Evolutionary conservation across 2,113 vertebrate genomes (phyloP).

Genomic region (Columba janthina): DNA sequence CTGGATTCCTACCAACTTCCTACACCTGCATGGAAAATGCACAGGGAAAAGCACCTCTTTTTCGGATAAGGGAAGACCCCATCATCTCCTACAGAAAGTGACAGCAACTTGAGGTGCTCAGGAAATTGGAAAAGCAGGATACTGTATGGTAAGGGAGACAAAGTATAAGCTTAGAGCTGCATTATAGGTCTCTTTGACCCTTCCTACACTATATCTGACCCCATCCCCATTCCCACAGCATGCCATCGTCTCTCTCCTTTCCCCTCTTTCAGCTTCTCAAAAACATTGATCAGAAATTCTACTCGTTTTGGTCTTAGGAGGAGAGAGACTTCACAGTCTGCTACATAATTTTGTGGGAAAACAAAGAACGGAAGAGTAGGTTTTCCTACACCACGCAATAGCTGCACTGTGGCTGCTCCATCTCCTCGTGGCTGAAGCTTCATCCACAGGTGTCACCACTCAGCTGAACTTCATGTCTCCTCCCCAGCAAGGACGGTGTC

Average conservation of each 20-base stretch:
- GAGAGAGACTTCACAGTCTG: background rate
- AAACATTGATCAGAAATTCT: background rate
- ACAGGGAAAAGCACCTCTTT: background rate
- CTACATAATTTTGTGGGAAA: background rate
- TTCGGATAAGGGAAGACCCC: background rate
- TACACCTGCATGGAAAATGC: background rate
- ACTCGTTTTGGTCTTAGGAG: background rate
- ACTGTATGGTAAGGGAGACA: background rate
- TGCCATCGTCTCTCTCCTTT: background rate
- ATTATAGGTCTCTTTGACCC: background rate
- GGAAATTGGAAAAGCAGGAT: background rate
- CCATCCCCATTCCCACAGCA: background rate
- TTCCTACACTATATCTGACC: background rate
- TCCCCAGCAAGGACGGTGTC: background rate
- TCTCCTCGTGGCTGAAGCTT: accelerated
- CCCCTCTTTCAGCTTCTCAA: background rate
- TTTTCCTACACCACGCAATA: background rate
- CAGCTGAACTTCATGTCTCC: background rate
- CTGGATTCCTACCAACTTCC: background rate
- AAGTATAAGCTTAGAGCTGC: background rate
- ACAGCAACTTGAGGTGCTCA: background rate
- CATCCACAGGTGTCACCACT: background rate
- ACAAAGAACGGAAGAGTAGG: background rate
- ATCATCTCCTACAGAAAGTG: background rate
- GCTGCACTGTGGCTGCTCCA: background rate